A percentile compares a stretch with the other conserved stretches of the same genome.
Evolutionary conservation across 1,140 invertebrate species (phyloP).

Genomic region (Eufriesea mexicana): DNA sequence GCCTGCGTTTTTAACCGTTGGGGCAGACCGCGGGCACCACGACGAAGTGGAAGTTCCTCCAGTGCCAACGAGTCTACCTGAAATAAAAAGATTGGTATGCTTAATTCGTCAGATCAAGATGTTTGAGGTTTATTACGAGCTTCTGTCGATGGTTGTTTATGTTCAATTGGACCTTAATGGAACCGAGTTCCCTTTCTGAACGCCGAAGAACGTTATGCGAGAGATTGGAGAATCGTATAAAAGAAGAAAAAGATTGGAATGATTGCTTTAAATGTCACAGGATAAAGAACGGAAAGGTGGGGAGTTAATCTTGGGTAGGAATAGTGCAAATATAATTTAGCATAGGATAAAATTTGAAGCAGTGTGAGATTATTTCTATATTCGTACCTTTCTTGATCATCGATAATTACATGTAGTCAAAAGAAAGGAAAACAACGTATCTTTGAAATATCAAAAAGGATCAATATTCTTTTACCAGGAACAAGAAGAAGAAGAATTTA

Average conservation of each 20-base stretch:
- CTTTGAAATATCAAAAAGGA: too few relatives aligned
- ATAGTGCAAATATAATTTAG: not conserved
- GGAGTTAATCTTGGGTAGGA: not conserved
- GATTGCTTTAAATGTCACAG: too few relatives aligned
- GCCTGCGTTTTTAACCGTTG: constrained; percentile 78
- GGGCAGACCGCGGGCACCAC: constrained; percentile 78
- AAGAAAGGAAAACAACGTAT: too few relatives aligned
- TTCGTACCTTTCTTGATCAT: too few relatives aligned
- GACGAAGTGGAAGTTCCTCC: constrained; percentile 85
- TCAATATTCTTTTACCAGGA: too few relatives aligned
- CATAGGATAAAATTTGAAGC: too few relatives aligned
- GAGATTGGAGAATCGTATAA: too few relatives aligned
- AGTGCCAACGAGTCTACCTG: constrained; percentile 85
- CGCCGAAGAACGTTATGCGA: not conserved
- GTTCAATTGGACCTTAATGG: not conserved
- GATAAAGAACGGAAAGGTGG: too few relatives aligned
- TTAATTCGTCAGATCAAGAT: not conserved
- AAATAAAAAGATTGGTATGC: constrained; percentile 26
- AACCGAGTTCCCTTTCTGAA: not conserved
- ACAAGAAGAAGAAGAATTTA: too few relatives aligned
- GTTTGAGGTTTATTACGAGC: not conserved
- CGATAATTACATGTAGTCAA: too few relatives aligned
- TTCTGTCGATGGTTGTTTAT: not conserved
- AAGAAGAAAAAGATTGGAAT: too few relatives aligned
- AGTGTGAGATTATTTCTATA: too few relatives aligned